Evolutionary conservation across 1,140 invertebrate species (phyloP).

Genomic region (Penaeus japonicus): DNA sequence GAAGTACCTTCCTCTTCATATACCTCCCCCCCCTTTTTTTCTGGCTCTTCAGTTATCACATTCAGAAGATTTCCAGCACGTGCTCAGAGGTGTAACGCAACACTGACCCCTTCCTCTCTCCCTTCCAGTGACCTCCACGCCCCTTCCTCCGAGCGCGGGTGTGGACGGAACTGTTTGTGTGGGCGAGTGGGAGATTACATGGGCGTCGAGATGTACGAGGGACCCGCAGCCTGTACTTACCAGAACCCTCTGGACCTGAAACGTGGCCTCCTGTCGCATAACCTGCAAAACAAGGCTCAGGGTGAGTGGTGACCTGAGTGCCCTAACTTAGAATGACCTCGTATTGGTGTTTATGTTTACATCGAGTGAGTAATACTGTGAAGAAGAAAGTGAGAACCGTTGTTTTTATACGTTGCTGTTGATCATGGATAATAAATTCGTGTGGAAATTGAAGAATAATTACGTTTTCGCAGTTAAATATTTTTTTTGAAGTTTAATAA

Average conservation of each 20-base stretch:
- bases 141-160: too few species aligned
- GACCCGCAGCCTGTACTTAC: slow-evolving; percentile 40
- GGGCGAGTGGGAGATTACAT: neutral
- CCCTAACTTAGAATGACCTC: too few species aligned
- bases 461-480: too few species aligned
- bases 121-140: too few species aligned
- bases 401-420: too few species aligned
- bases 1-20: neutral
- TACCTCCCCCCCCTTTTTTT: neutral
- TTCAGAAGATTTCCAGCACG: neutral
- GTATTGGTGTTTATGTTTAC: too few species aligned
- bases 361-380: too few species aligned
- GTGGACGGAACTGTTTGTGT: neutral
- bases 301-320: neutral
- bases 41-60: neutral
- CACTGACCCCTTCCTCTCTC: neutral
- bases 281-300: slow-evolving; percentile 49
- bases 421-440: too few species aligned
- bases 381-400: too few species aligned
- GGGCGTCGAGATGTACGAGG: slow-evolving; percentile 41
- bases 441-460: too few species aligned
- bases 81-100: neutral
- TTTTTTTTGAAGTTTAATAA: too few species aligned
- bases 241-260: slow-evolving; percentile 51
- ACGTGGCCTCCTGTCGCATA: slow-evolving; percentile 32